Base-by-base conservation (phyloP, 2,888 invertebrate species). In the Patella depressa region DNA sequence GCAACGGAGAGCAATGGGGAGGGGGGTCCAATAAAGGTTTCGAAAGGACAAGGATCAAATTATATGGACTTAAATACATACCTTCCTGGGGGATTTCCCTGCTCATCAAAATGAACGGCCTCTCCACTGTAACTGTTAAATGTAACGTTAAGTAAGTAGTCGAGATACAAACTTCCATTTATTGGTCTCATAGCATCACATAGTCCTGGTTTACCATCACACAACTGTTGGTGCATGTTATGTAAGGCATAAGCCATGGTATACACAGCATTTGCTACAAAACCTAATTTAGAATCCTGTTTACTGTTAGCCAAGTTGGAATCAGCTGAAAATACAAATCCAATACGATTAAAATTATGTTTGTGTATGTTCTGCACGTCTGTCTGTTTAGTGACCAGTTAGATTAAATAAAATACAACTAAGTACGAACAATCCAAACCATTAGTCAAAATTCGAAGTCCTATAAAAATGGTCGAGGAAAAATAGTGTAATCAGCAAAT, bases 11-110 rank as follows among this genome's bases (percentile, higher is more conserved):
- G 2, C 34, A 34, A 2, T 34, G 34, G 3, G 2, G 7, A 45
- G 0, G 7, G 0, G 45, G 9, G 9, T 45, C 45, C 9, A 45
- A 45, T 45, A 9, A 9, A 9, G 45, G 45, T 45, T 45, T 45
- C 9, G 45, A 7, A 45, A 45, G 45, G 9, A 45, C 34, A 7
- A 45, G 34, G 34, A 45, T 45, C 34, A 45, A 45, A 45, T 45
- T 5, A 45, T 45, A 45, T 45, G 34, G 34, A 45, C 34, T 45
- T 45, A 59, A 9, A 17, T 29, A 11, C 78, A 92, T 86, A 95
- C 95, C 95, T 94, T 81, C 95, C 95, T 11, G 95, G 95, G 19
- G 95, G 95, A 91, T 96, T 95, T 24, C 96, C 96, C 85, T 94
- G 94, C 82, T 93, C 93, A 90, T 96, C 95, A 89, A 96, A 96